phyloP scores from a whole-genome alignment of 2,797 vertebrate species.

The Falco cherrug region DNA sequence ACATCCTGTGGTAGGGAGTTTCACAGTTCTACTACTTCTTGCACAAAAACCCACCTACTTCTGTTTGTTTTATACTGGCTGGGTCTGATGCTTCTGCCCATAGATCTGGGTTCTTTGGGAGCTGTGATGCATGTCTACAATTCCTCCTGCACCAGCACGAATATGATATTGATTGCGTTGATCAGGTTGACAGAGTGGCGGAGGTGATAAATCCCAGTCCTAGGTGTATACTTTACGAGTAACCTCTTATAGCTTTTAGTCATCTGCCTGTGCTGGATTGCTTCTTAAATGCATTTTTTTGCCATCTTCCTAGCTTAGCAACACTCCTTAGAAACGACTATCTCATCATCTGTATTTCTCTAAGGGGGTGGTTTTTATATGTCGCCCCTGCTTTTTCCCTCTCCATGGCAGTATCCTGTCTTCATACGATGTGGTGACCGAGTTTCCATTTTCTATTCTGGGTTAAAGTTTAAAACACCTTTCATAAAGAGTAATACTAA shows the following conservation, averaged over 20 bases:
- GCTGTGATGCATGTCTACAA: background rate
- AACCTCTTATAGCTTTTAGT: background rate
- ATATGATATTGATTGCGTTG: background rate
- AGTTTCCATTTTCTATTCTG: background rate
- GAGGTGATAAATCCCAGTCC: background rate
- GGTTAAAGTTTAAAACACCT: background rate
- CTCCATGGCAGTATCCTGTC: background rate
- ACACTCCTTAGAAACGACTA: slow-evolving; percentile 13
- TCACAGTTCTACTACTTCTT: background rate
- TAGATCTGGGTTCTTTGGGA: background rate
- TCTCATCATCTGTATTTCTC: slow-evolving; percentile 7
- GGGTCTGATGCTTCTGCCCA: background rate
- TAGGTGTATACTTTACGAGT: background rate
- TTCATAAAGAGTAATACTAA: background rate
- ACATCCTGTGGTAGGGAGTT: background rate
- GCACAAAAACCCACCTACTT: background rate
- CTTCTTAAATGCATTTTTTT: background rate
- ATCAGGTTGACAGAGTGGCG: background rate
- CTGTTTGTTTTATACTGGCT: background rate
- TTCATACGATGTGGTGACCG: background rate
- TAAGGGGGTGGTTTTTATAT: background rate
- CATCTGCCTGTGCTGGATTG: background rate
- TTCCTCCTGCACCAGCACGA: background rate
- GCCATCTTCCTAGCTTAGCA: slow-evolving; percentile 13
- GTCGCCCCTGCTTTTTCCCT: background rate